Percentiles rank a stretch among this genome's conserved stretches.
phyloP scores from a whole-genome alignment of 1,140 invertebrate genomes.

The Lucilia cuprina region DNA sequence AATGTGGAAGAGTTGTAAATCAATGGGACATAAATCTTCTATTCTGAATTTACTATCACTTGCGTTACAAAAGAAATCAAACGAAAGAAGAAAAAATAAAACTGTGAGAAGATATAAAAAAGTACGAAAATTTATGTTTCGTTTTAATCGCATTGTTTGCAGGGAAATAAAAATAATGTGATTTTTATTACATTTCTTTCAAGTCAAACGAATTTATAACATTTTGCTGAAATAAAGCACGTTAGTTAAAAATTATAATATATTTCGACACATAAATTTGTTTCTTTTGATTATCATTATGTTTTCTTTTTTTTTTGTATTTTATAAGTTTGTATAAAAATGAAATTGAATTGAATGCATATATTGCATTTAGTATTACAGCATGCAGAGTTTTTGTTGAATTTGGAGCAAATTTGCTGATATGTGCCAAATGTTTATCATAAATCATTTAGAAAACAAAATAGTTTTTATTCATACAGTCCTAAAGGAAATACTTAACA shows the following conservation, averaged over 20 bases:
- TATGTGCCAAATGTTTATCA: too few species aligned
- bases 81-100: not conserved
- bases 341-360: not conserved
- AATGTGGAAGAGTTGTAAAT: slow-evolving; percentile 23
- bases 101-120: not conserved
- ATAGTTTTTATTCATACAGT: too few species aligned
- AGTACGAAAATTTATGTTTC: slow-evolving; percentile 4
- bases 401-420: too few species aligned
- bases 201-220: not conserved
- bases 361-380: too few species aligned
- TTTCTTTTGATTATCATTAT: not conserved
- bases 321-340: not conserved
- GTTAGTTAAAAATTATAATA: not conserved
- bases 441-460: too few species aligned
- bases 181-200: not conserved
- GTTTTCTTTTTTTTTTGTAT: not conserved
- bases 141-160: not conserved
- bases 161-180: not conserved
- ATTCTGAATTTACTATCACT: slow-evolving; percentile 28
- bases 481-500: too few species aligned
- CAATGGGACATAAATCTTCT: slow-evolving; percentile 31
- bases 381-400: too few species aligned
- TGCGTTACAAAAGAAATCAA: not conserved
- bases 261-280: not conserved
- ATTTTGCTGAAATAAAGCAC: not conserved